These are phyloP conservation scores for Cordilura impudica DNA, from an alignment of 2,888 invertebrate genomes.

Conservation along the genomic window DNA sequence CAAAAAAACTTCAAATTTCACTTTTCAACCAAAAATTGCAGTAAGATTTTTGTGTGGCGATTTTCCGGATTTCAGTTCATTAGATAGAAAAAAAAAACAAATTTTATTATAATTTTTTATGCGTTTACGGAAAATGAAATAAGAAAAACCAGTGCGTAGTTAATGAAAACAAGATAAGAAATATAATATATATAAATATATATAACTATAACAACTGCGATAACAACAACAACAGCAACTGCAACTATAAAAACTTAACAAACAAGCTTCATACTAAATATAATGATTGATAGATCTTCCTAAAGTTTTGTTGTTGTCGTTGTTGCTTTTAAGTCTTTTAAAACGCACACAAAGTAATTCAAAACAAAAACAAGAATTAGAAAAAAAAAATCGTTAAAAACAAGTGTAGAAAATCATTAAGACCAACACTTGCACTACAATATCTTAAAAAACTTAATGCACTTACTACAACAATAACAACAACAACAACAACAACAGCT, in stretches of 20 bases:
- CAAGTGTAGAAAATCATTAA: slow-evolving; percentile 36
- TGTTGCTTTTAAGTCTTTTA: not conserved
- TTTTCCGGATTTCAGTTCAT: slow-evolving; percentile 45
- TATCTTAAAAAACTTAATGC: slow-evolving; percentile 14
- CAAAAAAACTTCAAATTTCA: not conserved
- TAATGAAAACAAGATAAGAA: slow-evolving; percentile 24
- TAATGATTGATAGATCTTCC: slow-evolving; percentile 43
- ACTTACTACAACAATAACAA: not conserved
- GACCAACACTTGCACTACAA: slow-evolving; percentile 41
- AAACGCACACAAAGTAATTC: slow-evolving; percentile 13
- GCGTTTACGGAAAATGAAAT: slow-evolving; percentile 28
- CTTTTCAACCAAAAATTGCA: not conserved
- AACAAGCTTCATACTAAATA: not conserved
- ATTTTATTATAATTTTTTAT: slow-evolving; percentile 15
- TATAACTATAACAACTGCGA: not conserved
- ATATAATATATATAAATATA: not conserved
- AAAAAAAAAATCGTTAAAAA: not conserved
- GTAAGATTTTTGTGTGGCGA: slow-evolving; percentile 11
- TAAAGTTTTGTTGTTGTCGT: slow-evolving; percentile 1
- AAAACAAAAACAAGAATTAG: not conserved
- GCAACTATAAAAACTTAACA: not conserved
- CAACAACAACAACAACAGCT: not conserved
- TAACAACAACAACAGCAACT: not conserved
- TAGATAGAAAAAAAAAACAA: not conserved
- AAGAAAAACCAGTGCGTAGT: slow-evolving; percentile 29